Percentiles rank a stretch among this genome's conserved stretches.
Evolutionary conservation across 2,888 invertebrate genomes (phyloP).

Genomic region (Choreutis nemorana): DNA sequence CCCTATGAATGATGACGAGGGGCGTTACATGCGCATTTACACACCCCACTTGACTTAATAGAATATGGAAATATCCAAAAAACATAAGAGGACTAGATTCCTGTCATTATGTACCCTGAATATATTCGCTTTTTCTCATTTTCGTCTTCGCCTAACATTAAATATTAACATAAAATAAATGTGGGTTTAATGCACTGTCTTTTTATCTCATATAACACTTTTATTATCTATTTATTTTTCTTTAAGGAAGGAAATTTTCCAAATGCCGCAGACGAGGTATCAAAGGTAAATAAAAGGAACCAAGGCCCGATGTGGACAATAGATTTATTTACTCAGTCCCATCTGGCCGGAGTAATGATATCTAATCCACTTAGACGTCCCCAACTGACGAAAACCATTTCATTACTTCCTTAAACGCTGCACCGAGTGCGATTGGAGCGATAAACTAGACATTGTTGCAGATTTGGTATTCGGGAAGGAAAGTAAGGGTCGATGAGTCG

Average conservation of each 20-base stretch:
- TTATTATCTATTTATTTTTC: neutral
- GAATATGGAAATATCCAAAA: no score
- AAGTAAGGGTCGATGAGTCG: slow-evolving; percentile 12
- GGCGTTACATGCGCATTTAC: neutral
- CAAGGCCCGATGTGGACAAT: no score
- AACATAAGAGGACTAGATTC: no score
- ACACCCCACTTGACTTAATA: no score
- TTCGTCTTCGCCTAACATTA: no score
- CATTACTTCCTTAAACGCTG: slow-evolving; percentile 41
- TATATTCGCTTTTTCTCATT: no score
- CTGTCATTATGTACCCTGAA: no score
- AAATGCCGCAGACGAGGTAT: no score
- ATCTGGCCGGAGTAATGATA: slow-evolving; percentile 25
- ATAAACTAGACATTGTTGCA: slow-evolving; percentile 54
- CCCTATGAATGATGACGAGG: neutral
- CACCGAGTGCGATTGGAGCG: slow-evolving; percentile 31
- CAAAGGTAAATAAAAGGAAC: neutral
- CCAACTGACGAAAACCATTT: slow-evolving; percentile 40
- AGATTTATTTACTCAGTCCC: slow-evolving; percentile 4
- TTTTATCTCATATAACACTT: neutral
- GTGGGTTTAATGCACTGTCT: neutral
- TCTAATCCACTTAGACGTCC: slow-evolving; percentile 46
- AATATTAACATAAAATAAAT: no score
- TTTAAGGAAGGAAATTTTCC: neutral
- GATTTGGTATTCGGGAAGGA: slow-evolving; percentile 24